These are phyloP conservation scores for Enteromius paludinosus DNA, from an alignment of 2,797 vertebrate genomes.

Conservation along the genomic window DNA sequence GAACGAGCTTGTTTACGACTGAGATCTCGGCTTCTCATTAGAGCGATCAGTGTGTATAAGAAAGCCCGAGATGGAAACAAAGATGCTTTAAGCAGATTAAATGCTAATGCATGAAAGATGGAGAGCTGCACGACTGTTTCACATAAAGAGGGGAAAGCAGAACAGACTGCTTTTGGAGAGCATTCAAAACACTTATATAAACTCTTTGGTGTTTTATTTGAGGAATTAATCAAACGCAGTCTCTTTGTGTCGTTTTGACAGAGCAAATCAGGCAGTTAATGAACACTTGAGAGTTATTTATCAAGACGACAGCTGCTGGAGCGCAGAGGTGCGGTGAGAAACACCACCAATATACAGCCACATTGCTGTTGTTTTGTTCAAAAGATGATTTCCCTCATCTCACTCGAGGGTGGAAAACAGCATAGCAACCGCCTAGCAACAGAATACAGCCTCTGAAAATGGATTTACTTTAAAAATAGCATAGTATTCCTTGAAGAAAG, in stretches of 20 bases:
- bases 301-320: neutral
- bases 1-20: neutral
- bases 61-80: neutral
- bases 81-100: neutral
- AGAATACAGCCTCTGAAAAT: neutral
- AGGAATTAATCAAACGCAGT: neutral
- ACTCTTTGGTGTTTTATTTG: slow-evolving; percentile 16
- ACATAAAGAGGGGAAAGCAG: slow-evolving; percentile 4
- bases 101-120: slow-evolving; percentile 5
- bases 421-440: neutral
- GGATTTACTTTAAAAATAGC: neutral
- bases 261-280: neutral
- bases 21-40: neutral
- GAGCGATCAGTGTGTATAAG: neutral
- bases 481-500: neutral
- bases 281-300: neutral
- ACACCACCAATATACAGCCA: neutral
- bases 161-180: slow-evolving; percentile 21
- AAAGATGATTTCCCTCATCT: neutral
- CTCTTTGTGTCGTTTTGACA: neutral
- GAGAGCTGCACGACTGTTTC: neutral
- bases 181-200: slow-evolving; percentile 9
- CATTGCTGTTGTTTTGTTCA: neutral
- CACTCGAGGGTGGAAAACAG: neutral
- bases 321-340: neutral